A percentile compares a stretch with the other conserved stretches of the same genome.
Evolutionary conservation across 2,888 invertebrate species (phyloP).

Genomic region (Carcina quercana): DNA sequence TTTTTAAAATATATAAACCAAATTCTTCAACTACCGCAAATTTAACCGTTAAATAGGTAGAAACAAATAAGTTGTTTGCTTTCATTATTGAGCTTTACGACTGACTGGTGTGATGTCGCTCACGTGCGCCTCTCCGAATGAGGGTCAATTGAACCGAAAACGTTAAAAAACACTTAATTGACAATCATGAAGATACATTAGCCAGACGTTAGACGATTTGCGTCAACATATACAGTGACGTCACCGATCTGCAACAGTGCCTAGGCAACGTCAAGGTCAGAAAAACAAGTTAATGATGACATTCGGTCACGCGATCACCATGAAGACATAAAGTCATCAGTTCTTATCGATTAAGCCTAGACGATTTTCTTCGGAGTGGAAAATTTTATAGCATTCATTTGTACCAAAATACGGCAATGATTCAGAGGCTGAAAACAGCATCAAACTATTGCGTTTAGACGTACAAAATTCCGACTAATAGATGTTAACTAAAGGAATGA

Average conservation of each 20-base stretch:
- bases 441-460: conserved; percentile 26
- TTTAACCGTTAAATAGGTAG: too few relatives aligned
- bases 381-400: conserved; percentile 15
- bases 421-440: conserved; percentile 36
- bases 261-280: conserved; percentile 23
- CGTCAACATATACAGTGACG: conserved; percentile 45
- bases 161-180: conserved; percentile 56
- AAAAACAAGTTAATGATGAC: conserved; percentile 10
- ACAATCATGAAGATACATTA: conserved; percentile 55
- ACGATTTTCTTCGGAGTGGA: conserved; percentile 8
- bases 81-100: too few relatives aligned
- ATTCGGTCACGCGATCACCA: conserved; percentile 20
- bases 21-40: too few relatives aligned
- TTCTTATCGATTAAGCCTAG: too few relatives aligned
- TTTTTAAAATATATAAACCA: too few relatives aligned
- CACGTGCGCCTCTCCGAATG: conserved; percentile 40
- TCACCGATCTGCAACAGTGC: conserved; percentile 25
- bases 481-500: conserved; percentile 35
- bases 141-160: conserved; percentile 58
- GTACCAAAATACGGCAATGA: conserved; percentile 20
- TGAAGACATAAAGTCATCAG: conserved; percentile 10
- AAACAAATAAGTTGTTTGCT: too few relatives aligned
- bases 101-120: conserved; percentile 34
- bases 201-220: conserved; percentile 39
- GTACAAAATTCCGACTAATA: conserved; percentile 26